Base-by-base conservation (phyloP, 2,888 invertebrate genomes). In the Mythimna pallens region DNA sequence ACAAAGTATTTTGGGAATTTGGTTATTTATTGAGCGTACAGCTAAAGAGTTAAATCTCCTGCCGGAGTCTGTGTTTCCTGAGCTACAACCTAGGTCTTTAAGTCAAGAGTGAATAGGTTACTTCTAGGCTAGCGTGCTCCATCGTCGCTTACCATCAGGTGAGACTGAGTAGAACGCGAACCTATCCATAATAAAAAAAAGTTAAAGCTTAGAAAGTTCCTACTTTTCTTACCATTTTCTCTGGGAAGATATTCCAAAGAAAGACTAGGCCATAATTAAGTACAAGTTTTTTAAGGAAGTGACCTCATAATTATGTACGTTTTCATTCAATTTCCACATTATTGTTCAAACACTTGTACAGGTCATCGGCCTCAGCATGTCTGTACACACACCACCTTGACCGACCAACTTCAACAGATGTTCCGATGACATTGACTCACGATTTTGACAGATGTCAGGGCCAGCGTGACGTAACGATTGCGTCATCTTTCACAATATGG, bases 401-500 rank as follows among this genome's bases (percentile, higher is more conserved):
- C 83, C 80, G 74, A 64, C n/a, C 67, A 62, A 54, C 47, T 54
- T 65, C 47, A 71, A 78, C 82, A 66, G 65, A 73, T 83, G 83
- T 73, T 79, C 65, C 25, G 52, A 55, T 79, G 73, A 68, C 83
- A 82, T 79, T 80, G 79, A 82, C 65, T 66, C 43, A 59, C 58
- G 20, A 59, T 64, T 79, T 65, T 79, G 83, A 65, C 83, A 79
- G 72, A 79, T 64, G 83, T 73, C 80, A 79, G 52, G 83, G 80
- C 54, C 80, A 58, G 9, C 12, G 34, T 73, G 73, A 80, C 80
- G 80, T 79, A 65, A 80, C n/a, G 10, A 50, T 80, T 82, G 80
- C 74, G 74, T 82, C 83, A 80, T 40, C 5, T 76, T 65, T 40
- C 47, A 62, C 65, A 82, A 65, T 62, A 65, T 65, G 74, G 73